Evolutionary conservation across 2,113 vertebrate species (phyloP).

Genomic region (Ochotona curzoniae): DNA sequence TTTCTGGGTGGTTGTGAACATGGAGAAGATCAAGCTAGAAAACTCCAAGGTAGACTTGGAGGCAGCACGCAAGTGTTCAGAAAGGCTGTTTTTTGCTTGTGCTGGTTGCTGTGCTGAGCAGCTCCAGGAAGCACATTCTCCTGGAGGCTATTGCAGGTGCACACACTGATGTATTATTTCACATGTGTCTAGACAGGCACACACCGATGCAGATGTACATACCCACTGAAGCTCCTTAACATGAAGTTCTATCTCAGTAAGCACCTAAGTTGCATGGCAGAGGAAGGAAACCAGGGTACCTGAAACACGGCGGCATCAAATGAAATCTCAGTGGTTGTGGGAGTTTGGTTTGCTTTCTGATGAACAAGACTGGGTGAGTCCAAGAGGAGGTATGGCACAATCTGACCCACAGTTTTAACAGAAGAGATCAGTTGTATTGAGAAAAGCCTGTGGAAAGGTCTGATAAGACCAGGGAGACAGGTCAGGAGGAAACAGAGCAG

Average conservation of each 20-base stretch:
- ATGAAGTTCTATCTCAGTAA: not conserved
- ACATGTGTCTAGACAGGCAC: not conserved
- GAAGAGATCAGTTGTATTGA: not conserved
- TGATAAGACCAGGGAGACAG: not conserved
- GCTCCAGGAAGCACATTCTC: not conserved
- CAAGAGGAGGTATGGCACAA: not conserved
- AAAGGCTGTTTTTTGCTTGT: not conserved
- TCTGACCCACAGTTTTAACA: not conserved
- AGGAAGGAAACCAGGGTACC: not conserved
- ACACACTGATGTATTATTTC: not conserved
- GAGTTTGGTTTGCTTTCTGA: not conserved
- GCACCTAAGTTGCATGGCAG: not conserved
- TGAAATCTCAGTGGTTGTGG: not conserved
- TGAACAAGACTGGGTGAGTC: not conserved
- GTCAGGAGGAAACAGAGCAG: not conserved
- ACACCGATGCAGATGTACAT: not conserved
- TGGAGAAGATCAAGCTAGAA: not conserved
- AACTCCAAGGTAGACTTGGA: not conserved
- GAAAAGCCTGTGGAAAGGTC: not conserved
- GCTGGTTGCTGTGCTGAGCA: not conserved
- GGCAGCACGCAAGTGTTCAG: not conserved
- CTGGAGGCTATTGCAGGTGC: not conserved
- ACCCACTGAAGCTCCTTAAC: not conserved
- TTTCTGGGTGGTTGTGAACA: not conserved
- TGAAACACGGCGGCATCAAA: not conserved